Percentiles rank a stretch among this genome's conserved stretches.
phyloP scores from a whole-genome alignment of 35 echinoderm and acorn worm species.

The Chiridota heheva region DNA sequence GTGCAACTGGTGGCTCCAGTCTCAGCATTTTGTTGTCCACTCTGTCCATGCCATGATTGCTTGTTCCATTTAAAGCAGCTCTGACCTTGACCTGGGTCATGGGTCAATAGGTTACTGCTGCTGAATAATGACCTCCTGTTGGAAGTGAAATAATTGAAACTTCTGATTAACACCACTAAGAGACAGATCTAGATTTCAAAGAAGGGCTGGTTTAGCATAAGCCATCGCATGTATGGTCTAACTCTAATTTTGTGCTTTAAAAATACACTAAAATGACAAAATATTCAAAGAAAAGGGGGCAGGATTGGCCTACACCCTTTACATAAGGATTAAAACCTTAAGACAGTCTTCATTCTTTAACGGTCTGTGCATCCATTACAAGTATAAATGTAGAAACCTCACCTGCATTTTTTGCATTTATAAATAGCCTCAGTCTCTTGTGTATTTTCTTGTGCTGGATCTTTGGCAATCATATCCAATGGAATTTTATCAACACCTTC shows the following conservation, averaged over 20 bases:
- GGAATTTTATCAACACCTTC: neutral
- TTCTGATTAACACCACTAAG: no score
- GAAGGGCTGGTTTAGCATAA: no score
- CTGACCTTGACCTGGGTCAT: slow-evolving; percentile 45
- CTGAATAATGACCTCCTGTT: slow-evolving; percentile 42
- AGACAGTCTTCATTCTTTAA: no score
- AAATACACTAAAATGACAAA: no score
- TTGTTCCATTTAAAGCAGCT: slow-evolving; percentile 59
- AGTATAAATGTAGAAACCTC: neutral
- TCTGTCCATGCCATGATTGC: slow-evolving; percentile 2
- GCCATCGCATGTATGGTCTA: no score
- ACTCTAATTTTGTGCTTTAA: no score
- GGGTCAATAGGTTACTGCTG: slow-evolving; percentile 24
- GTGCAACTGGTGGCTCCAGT: slow-evolving; percentile 21
- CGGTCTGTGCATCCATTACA: neutral
- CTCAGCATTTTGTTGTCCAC: neutral
- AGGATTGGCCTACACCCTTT: no score
- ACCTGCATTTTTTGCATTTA: slow-evolving; percentile 57
- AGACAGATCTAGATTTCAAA: no score
- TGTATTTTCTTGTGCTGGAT: slow-evolving; percentile 9
- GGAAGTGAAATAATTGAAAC: neutral
- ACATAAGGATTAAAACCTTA: no score
- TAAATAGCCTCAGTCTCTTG: slow-evolving; percentile 8
- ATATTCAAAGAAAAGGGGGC: no score
- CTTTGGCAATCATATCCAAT: slow-evolving; percentile 29